Percentiles rank a stretch among this genome's conserved stretches.
These are phyloP conservation scores for Linhomoeus sp. DNA, from an alignment of 2,888 invertebrate species.

Conservation along the genomic window DNA sequence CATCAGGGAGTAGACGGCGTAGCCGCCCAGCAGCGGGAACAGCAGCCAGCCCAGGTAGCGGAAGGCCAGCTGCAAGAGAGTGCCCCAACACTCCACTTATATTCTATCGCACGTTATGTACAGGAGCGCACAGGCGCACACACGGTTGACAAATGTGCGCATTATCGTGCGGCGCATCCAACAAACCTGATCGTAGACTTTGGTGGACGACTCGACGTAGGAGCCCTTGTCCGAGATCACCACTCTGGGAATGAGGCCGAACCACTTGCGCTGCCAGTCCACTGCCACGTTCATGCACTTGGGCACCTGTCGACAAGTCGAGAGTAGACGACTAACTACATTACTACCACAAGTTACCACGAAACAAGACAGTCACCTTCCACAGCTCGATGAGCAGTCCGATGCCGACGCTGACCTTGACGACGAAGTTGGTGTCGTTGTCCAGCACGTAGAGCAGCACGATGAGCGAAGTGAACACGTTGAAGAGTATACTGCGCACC, in stretches of 20 bases:
- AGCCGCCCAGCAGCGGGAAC: slow-evolving; percentile 77
- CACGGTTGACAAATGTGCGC: too few species aligned
- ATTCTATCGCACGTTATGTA: too few species aligned
- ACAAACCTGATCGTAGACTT: slow-evolving; percentile 53
- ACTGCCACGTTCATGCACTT: slow-evolving; percentile 43
- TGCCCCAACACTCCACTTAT: not conserved
- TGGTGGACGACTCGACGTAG: slow-evolving; percentile 80
- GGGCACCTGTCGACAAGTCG: slow-evolving; percentile 38
- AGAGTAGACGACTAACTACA: too few species aligned
- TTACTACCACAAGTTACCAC: too few species aligned
- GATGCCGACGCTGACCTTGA: slow-evolving; percentile 71
- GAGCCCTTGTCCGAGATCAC: slow-evolving; percentile 80
- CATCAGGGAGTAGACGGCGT: slow-evolving; percentile 76
- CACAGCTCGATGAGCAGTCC: slow-evolving; percentile 89
- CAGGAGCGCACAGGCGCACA: too few species aligned
- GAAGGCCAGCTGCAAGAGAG: slow-evolving; percentile 54
- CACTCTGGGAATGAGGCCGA: slow-evolving; percentile 59
- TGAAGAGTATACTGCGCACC: slow-evolving; percentile 91
- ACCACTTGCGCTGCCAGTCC: slow-evolving; percentile 36
- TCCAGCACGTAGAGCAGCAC: slow-evolving; percentile 90
- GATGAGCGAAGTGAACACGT: slow-evolving; percentile 84
- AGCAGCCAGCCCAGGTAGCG: slow-evolving; percentile 80
- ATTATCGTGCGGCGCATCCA: too few species aligned
- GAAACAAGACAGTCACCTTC: slow-evolving; percentile 44
- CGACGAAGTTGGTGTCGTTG: slow-evolving; percentile 91